Base-by-base conservation (phyloP, 2,888 invertebrate genomes). In the Drosophila mercatorum region DNA sequence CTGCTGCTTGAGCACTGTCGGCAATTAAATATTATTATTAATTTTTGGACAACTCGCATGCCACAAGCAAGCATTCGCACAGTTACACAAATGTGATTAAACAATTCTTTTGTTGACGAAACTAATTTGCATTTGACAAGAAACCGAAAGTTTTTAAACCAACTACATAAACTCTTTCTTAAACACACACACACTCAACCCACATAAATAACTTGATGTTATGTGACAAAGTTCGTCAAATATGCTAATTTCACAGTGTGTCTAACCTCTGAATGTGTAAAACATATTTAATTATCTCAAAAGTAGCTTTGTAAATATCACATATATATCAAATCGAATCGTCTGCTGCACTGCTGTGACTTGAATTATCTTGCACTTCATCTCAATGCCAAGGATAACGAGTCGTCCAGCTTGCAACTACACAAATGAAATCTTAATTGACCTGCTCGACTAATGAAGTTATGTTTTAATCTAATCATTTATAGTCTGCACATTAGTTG, bases 401-500 rank as follows among this genome's bases (percentile, higher is more conserved):
- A 49, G 57, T 52, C 38, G 51, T 61, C 49, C 46, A 41, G 44
- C 46, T 60, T 36, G 40, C 41, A 46, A 47, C 52, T 49, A 28
- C 59, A 36, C 43, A 22, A 43, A 46, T 46, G 10, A 22, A 56
- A 40, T 36, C n/a, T 6, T 31, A 38, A 10, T 56, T n/a, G 34
- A 53, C 34, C 31, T 40, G 36, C 44, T 59, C 56, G 59, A 75
- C 61, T 82, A 79, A 80, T 76, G 36, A 66, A 31, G 63, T 63
- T 59, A 40, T 47, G 17, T 68, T 75, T 36, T 70, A 57, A 75
- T 81, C 67, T 73, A 76, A 75, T 78, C 78, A 83, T 82, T 90
- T 94, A 68, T 95, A 98, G 99, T 99, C 80, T 99, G 99, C 94
- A 99, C 99, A 71, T 98, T 98, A 93, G 99, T 99, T 91, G 99